Evolutionary conservation across 2,113 vertebrate genomes (phyloP).

Genomic region (Gymnorhina tibicen): DNA sequence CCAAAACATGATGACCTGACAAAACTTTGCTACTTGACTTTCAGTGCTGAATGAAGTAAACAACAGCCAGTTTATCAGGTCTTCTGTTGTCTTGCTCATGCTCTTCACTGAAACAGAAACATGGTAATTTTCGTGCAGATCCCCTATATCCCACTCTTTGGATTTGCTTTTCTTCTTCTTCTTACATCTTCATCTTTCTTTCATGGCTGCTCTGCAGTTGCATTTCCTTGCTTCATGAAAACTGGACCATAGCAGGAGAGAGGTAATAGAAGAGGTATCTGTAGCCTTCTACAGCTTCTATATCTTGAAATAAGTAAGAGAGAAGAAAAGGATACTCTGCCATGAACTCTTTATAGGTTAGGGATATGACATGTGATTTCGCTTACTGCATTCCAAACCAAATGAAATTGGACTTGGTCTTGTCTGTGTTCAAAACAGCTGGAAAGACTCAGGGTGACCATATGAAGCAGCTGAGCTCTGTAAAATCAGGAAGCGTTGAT

Average conservation of each 20-base stretch:
- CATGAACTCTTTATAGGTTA: not conserved
- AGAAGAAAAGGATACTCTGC: not conserved
- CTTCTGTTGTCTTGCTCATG: not conserved
- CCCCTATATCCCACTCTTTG: not conserved
- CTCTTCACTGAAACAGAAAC: not conserved
- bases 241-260: not conserved
- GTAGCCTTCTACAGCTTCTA: not conserved
- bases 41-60: not conserved
- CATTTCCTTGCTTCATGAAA: not conserved
- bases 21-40: not conserved
- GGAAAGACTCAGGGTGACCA: not conserved
- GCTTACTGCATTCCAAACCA: not conserved
- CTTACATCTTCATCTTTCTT: not conserved
- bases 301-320: not conserved
- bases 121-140: fast-evolving
- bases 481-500: not conserved
- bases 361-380: not conserved
- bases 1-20: not conserved
- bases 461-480: not conserved
- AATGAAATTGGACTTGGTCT: not conserved
- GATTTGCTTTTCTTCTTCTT: not conserved
- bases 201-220: not conserved
- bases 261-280: not conserved
- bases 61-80: not conserved
- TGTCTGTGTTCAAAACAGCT: not conserved